Evolutionary conservation across 2,888 invertebrate species (phyloP), one percentile per base, ranked within the genome.

Genomic region (Stenichneumon culpator): DNA sequence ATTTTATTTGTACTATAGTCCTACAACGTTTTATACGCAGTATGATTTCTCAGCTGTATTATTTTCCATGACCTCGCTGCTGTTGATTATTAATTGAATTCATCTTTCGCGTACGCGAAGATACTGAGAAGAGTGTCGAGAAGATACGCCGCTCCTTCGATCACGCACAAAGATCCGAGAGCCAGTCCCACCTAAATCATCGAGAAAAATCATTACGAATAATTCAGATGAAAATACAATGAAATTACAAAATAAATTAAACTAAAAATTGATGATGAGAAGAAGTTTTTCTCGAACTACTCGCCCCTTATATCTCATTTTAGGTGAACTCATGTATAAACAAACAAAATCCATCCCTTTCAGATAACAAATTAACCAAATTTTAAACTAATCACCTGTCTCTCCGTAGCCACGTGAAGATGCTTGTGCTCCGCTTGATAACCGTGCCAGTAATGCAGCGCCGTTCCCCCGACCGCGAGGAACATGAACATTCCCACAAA

Each of bases 401-500:
- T 95, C 93, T 97, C 97, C 0, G 96, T 96, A 74, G 96, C 96
- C 1, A 97, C 96, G 89, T 96, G 95, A 84, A 96, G 95, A 93
- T 96, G 97, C 92, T 97, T 97, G 91, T 98, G 96, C 92, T 97
- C 97, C 22, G 96, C 95, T 94, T 97, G 96, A 94, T 97, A 98
- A 0, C 98, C 98, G 83, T 97, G 96, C 98, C 98, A 98, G 94
- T 98, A 98, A 94, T 98, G 98, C 25, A 98, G 95, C 0, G 98
- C 98, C 32, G 97, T 97, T 0, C 97, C 98, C 1, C 98, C 98
- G 65, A 97, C 97, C 0, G 97, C 97, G 19, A 98, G 95, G 96
- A 97, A 98, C 95, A 98, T 95, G 94, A 98, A 96, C 87, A 97
- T 96, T 0, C 98, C 98, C 73, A 97, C 96, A 89, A 98, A 96